Conservation (phyloP, 2,113 vertebrate genomes). For the Psilopsiagon aymara region DNA sequence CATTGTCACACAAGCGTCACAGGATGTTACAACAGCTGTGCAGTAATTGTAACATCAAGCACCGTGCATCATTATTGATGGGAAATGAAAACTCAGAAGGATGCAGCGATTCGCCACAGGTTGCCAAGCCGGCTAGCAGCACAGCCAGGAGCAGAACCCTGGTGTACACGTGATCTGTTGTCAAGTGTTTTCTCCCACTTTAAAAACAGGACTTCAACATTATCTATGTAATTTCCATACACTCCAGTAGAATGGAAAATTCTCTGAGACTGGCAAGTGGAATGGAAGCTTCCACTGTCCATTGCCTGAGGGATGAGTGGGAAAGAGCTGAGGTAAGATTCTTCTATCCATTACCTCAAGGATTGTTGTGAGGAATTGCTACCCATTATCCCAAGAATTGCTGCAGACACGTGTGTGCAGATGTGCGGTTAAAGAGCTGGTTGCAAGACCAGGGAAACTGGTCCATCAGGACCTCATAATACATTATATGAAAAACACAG, state of each 20-base stretch:
- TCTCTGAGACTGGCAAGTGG: background rate
- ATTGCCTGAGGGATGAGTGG: background rate
- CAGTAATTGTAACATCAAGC: background rate
- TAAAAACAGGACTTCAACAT: background rate
- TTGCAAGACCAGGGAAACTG: background rate
- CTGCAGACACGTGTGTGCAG: background rate
- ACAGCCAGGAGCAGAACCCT: background rate
- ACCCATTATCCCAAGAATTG: background rate
- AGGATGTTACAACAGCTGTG: background rate
- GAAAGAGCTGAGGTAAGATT: background rate
- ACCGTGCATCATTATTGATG: fast-evolving
- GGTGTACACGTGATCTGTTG: fast-evolving
- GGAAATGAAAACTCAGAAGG: background rate
- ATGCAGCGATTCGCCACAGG: background rate
- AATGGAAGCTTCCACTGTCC: background rate
- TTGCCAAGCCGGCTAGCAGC: background rate
- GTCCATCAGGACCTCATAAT: background rate
- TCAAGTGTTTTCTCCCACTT: background rate
- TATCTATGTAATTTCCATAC: background rate
- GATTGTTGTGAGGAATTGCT: background rate
- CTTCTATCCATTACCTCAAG: background rate
- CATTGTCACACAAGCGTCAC: background rate
- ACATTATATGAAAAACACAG: background rate
- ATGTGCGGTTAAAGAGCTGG: background rate
- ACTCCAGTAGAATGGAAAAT: background rate